Evolutionary conservation across 2,888 invertebrate species (phyloP), one percentile per base, ranked within the genome.

Genomic region (Agrotis puta): DNA sequence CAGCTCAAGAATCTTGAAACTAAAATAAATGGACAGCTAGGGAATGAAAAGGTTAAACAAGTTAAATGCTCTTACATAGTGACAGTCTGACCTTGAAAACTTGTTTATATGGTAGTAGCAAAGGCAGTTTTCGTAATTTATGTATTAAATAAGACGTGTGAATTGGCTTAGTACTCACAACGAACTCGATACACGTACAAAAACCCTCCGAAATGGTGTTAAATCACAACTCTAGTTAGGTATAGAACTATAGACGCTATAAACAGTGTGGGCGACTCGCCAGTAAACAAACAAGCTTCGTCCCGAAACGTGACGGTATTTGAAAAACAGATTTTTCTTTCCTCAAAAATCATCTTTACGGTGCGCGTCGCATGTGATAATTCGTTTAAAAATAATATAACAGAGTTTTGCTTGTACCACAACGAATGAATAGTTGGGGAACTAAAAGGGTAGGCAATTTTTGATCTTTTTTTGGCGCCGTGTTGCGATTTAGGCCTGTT

Each of bases 311-410:
- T 56, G n/a, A n/a, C 56, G n/a, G 33, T 54, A 54, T n/a, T 56
- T 33, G 13, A 56, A 33, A n/a, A 56, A 56, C n/a, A 56, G n/a
- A 56, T 56, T 39, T n/a, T n/a, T n/a, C n/a, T n/a, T n/a, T n/a
- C n/a, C n/a, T n/a, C n/a, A n/a, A n/a, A n/a, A n/a, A n/a, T n/a
- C n/a, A n/a, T n/a, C n/a, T n/a, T n/a, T n/a, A n/a, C n/a, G n/a
- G n/a, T n/a, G n/a, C n/a, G n/a, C n/a, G n/a, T n/a, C n/a, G n/a
- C n/a, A n/a, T n/a, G n/a, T n/a, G n/a, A n/a, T n/a, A n/a, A n/a
- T n/a, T n/a, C n/a, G n/a, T n/a, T n/a, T n/a, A n/a, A n/a, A n/a
- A n/a, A n/a, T n/a, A n/a, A n/a, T n/a, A n/a, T n/a, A n/a, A n/a
- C n/a, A n/a, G n/a, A n/a, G n/a, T n/a, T n/a, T n/a, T n/a, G n/a